Percentiles rank a stretch among this genome's conserved stretches.
Conservation (phyloP, 2,797 vertebrate genomes). For the Sebastolobus altivelis region DNA sequence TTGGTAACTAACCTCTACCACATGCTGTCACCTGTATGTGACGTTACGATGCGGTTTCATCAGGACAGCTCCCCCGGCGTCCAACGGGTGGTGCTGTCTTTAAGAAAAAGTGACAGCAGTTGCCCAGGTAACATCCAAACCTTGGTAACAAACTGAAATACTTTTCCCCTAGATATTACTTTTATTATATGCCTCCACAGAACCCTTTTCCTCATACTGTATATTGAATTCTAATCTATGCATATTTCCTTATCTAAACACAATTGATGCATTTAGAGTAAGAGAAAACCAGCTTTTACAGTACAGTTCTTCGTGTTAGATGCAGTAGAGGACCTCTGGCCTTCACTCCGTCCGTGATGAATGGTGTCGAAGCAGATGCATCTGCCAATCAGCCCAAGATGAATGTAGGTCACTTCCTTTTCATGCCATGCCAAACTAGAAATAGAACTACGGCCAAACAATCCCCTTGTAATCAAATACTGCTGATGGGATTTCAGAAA, state of each 20-base stretch:
- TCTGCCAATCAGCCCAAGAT: constrained; percentile 76
- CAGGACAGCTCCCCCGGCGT: background rate
- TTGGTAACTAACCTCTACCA: constrained; percentile 68
- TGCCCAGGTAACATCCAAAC: constrained; percentile 26
- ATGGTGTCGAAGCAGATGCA: constrained; percentile 65
- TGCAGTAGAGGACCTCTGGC: constrained; percentile 4
- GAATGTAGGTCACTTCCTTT: constrained; percentile 72
- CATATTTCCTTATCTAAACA: constrained; percentile 7
- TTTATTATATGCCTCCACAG: background rate
- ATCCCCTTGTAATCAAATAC: constrained; percentile 62
- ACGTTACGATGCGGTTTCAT: constrained; percentile 48
- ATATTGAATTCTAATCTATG: background rate
- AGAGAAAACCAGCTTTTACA: background rate
- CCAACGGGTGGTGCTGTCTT: constrained; percentile 51
- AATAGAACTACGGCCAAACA: constrained; percentile 48
- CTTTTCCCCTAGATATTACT: background rate
- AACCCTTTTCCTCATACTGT: background rate
- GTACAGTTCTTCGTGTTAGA: constrained; percentile 3
- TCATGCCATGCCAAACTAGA: constrained; percentile 60
- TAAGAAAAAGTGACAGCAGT: constrained; percentile 16
- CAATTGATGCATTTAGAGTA: background rate
- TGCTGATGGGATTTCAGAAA: constrained; percentile 49
- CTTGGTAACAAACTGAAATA: constrained; percentile 4
- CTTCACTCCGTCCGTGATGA: constrained; percentile 17
- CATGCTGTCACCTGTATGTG: constrained; percentile 75